Conservation (phyloP, 2,797 vertebrate genomes). For the Hemitrygon akajei region DNA sequence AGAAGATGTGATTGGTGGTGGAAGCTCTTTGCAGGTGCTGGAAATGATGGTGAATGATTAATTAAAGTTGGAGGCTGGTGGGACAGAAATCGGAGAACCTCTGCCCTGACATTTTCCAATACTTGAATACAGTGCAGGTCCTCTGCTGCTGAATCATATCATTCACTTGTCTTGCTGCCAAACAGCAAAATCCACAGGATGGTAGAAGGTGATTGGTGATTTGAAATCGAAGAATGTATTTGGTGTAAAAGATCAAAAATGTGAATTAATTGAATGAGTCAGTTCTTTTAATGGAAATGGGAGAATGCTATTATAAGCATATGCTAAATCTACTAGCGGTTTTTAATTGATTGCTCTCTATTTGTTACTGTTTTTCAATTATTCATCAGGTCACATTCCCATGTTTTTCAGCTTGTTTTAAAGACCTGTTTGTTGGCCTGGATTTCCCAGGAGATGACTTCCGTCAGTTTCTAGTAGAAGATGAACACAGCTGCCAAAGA, state of each 20-base stretch:
- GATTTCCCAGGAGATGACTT: conserved; percentile 60
- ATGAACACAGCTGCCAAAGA: conserved; percentile 54
- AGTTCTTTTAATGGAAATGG: neutral
- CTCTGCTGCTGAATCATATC: neutral
- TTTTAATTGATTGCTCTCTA: neutral
- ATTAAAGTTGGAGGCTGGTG: too few species aligned
- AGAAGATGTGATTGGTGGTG: too few species aligned
- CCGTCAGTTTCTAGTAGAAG: conserved; percentile 45
- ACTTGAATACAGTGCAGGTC: neutral
- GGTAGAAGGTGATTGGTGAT: neutral
- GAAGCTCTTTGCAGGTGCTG: too few species aligned
- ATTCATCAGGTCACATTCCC: neutral
- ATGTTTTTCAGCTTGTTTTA: conserved; percentile 54
- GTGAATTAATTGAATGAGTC: neutral
- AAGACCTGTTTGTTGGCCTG: conserved; percentile 49
- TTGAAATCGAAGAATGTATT: neutral
- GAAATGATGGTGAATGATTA: too few species aligned
- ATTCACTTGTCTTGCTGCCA: neutral
- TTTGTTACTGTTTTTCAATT: neutral
- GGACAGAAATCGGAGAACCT: neutral
- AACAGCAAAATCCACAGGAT: neutral
- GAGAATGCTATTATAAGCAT: neutral
- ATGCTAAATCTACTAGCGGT: neutral
- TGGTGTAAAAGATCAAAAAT: neutral
- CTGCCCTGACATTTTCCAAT: neutral